phyloP scores from a whole-genome alignment of 2,797 vertebrate genomes.

The Acipenser ruthenus region DNA sequence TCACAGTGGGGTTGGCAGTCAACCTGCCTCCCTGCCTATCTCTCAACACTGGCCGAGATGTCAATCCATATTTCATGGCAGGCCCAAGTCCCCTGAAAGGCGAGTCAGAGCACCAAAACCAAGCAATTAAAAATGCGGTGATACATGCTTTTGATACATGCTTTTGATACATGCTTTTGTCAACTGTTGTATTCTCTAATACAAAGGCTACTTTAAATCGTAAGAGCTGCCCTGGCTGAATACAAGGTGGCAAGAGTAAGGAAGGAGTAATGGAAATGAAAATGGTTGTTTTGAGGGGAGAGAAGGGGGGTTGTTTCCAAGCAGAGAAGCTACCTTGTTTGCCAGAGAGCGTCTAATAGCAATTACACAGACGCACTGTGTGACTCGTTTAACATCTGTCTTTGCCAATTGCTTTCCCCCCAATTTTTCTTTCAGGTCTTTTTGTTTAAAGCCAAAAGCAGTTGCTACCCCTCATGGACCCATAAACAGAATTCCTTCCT shows the following conservation, averaged over 20 bases:
- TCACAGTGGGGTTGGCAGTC: too few species aligned
- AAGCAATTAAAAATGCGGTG: too few species aligned
- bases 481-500: constrained; percentile 37
- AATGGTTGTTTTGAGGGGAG: not conserved
- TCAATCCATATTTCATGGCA: too few species aligned
- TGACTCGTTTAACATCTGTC: constrained; percentile 41
- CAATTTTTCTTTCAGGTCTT: constrained; percentile 18
- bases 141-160: too few species aligned
- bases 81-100: too few species aligned
- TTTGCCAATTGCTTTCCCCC: constrained; percentile 17
- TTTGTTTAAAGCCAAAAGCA: constrained; percentile 38
- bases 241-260: not conserved
- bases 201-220: too few species aligned
- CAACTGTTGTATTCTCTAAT: too few species aligned
- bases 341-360: constrained; percentile 28
- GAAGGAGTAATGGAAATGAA: not conserved
- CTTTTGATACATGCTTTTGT: too few species aligned
- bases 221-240: not conserved
- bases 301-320: not conserved
- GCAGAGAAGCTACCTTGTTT: constrained; percentile 9
- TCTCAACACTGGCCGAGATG: too few species aligned
- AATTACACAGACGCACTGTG: constrained; percentile 28
- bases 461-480: constrained; percentile 27
- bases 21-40: too few species aligned
- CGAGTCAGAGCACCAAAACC: too few species aligned